phyloP scores from a whole-genome alignment of 2,888 invertebrate genomes.

The Morpho deidamia region DNA sequence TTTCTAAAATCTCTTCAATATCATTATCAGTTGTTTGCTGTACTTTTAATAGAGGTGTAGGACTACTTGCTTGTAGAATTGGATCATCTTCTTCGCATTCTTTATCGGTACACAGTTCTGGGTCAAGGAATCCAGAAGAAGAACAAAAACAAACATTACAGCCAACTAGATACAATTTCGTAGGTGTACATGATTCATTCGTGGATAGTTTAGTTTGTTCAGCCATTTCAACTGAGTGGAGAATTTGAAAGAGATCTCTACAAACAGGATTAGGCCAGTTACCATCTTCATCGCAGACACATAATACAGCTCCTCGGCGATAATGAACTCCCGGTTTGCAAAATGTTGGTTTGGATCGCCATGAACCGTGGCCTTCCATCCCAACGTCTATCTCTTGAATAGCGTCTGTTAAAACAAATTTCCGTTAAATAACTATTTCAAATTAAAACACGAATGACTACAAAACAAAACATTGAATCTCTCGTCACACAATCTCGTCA shows the following conservation, averaged over 20 bases:
- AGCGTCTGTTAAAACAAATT: constrained; percentile 39
- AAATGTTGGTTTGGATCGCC: constrained; percentile 40
- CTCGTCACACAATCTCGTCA: no score
- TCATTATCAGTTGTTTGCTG: constrained; percentile 6
- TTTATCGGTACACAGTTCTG: constrained; percentile 44
- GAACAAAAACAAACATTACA: constrained; percentile 62
- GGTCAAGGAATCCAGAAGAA: constrained; percentile 35
- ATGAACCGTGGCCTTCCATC: constrained; percentile 59
- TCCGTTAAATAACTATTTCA: no score
- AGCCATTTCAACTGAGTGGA: constrained; percentile 43
- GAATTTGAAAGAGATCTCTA: constrained; percentile 49
- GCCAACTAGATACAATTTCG: constrained; percentile 46
- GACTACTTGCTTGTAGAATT: constrained; percentile 6
- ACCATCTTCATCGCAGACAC: constrained; percentile 56
- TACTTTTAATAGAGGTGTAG: background rate
- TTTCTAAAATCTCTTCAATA: constrained; percentile 29
- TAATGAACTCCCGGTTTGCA: constrained; percentile 56
- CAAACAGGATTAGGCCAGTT: constrained; percentile 62
- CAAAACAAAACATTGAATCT: no score
- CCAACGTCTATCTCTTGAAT: constrained; percentile 52
- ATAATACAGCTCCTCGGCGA: constrained; percentile 39
- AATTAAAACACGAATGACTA: no score
- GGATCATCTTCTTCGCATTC: constrained; percentile 40
- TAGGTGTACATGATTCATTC: constrained; percentile 39
- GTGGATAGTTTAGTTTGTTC: constrained; percentile 22